Evolutionary conservation across 2,797 vertebrate genomes (phyloP).

Genomic region (Coendou prehensilis): DNA sequence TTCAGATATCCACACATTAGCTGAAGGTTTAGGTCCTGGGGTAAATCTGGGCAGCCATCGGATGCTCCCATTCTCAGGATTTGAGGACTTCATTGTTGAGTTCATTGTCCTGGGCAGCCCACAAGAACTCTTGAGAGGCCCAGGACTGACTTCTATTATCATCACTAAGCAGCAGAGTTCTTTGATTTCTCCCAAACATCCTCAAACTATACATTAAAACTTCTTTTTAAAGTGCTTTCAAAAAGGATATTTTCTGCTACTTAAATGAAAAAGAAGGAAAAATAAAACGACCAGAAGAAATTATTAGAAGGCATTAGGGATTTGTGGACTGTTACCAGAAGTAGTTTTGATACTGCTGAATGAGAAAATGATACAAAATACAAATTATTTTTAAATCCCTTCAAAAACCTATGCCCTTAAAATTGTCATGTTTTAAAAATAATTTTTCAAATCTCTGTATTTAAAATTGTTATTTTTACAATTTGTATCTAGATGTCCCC

Average conservation of each 20-base stretch:
- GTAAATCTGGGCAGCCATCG: neutral
- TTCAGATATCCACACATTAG: neutral
- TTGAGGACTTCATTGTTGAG: neutral
- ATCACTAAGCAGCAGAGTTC: neutral
- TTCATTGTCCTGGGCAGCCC: neutral
- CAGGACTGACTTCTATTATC: neutral
- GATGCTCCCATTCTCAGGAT: neutral
- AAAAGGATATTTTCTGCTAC: conserved; percentile 19
- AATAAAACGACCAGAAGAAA: neutral
- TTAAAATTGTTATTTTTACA: neutral
- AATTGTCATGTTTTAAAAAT: neutral
- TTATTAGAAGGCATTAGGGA: neutral
- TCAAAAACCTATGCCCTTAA: conserved; percentile 35
- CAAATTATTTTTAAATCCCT: conserved; percentile 19
- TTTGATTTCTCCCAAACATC: conserved; percentile 8
- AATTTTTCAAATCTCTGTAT: neutral
- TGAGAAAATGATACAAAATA: conserved; percentile 21
- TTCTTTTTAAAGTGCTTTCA: conserved; percentile 19
- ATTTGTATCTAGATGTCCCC: no score
- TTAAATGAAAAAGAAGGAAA: neutral
- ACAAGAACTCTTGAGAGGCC: neutral
- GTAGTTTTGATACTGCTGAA: conserved; percentile 44
- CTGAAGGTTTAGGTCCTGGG: neutral
- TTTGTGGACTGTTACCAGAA: neutral
- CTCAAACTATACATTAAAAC: conserved; percentile 5